These are phyloP conservation scores for Drosophila kokeensis DNA, from an alignment of 2,888 invertebrate species.

Conservation along the genomic window DNA sequence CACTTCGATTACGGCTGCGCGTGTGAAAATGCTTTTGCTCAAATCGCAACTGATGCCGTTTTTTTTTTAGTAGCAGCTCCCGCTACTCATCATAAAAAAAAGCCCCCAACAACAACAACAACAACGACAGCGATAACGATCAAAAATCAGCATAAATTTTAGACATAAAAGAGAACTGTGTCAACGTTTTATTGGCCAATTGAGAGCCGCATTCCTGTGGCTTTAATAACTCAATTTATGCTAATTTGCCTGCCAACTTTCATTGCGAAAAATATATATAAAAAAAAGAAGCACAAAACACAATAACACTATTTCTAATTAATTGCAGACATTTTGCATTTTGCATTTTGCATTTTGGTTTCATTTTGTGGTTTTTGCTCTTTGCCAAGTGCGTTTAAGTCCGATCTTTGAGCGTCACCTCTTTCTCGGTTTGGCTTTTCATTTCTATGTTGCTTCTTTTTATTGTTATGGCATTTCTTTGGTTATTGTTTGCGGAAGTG, in stretches of 20 bases:
- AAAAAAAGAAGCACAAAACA: not conserved
- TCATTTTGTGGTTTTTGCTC: conserved; percentile 29
- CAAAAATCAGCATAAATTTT: conserved; percentile 64
- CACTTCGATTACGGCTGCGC: conserved; percentile 75
- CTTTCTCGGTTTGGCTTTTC: conserved; percentile 14
- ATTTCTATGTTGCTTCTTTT: conserved; percentile 29
- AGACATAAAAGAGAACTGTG: conserved; percentile 56
- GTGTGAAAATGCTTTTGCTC: conserved; percentile 66
- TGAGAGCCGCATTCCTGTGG: conserved; percentile 61
- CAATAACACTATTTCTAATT: conserved; percentile 39
- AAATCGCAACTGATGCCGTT: conserved; percentile 28
- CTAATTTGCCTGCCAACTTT: conserved; percentile 54
- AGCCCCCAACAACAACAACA: not conserved
- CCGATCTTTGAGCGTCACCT: conserved; percentile 27
- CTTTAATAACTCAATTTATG: conserved; percentile 72
- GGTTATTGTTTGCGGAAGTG: conserved; percentile 68
- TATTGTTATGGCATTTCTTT: conserved; percentile 54
- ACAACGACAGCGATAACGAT: conserved; percentile 52
- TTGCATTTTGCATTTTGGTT: conserved; percentile 53
- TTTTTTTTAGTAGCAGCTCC: conserved; percentile 29
- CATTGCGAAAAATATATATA: conserved; percentile 44
- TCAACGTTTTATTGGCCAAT: conserved; percentile 55
- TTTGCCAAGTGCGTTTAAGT: conserved; percentile 29
- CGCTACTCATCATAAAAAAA: conserved; percentile 58
- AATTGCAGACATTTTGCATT: conserved; percentile 58